phyloP scores from a whole-genome alignment of 1,140 invertebrate species.

The Drosophila mojavensis region DNA sequence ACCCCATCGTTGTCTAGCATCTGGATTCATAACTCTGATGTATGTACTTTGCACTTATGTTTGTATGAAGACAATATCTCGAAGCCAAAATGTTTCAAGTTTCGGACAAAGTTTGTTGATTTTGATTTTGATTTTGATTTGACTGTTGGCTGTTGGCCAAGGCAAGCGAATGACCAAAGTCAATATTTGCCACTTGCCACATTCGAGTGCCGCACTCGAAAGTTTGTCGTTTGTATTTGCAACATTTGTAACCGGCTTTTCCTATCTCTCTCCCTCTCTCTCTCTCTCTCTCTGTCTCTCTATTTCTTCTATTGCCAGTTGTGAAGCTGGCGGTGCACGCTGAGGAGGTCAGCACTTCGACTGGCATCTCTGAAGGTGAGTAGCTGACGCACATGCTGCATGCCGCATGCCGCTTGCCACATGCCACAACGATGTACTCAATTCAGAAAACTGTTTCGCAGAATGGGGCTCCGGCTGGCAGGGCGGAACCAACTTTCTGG shows the following conservation, averaged over 20 bases:
- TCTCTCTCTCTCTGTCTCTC: too few relatives aligned
- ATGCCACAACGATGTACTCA: conserved; percentile 25
- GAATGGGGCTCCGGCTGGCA: conserved; percentile 82
- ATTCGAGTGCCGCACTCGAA: conserved; percentile 24
- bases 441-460: conserved; percentile 28
- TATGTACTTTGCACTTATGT: background rate
- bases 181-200: conserved; percentile 48
- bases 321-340: conserved; percentile 60
- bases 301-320: conserved; percentile 47
- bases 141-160: conserved; percentile 33
- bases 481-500: conserved; percentile 74
- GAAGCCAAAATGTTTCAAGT: conserved; percentile 7
- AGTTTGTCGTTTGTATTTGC: conserved; percentile 32
- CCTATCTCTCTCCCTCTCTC: background rate
- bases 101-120: conserved; percentile 1
- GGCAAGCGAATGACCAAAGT: conserved; percentile 27
- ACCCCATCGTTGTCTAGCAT: background rate
- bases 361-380: conserved; percentile 76
- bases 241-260: conserved; percentile 3
- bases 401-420: background rate
- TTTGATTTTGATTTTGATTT: conserved; percentile 5
- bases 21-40: background rate
- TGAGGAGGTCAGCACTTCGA: conserved; percentile 61
- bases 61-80: conserved; percentile 3
- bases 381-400: conserved; percentile 18